Evolutionary conservation across 2,113 vertebrate species (phyloP), one percentile per base, ranked within the genome.

Genomic region (Falco punctatus): DNA sequence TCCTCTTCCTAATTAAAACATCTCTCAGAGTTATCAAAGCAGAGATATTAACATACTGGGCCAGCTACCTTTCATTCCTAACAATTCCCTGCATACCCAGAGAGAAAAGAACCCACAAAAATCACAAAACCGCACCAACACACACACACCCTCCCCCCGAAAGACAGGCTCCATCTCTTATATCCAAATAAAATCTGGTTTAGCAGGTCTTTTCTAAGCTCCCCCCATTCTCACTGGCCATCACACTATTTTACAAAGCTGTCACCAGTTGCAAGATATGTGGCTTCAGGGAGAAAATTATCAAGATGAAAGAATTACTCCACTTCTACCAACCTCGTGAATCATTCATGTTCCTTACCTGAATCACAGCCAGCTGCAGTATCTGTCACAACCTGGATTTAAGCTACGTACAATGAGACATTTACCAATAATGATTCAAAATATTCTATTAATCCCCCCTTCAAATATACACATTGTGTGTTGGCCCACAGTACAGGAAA

Each of bases 251-350:
- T 94, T 89, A 88, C 89, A 97, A 94, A 97, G 86, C 92, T 96
- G 81, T 57, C 86, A 92, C 79, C 61, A 30, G 30, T 61, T 46
- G 81, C 10, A 3, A 90, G 75, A 75, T 80, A 88, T 86, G 91
- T 94, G 4, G 58, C 95, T 96, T 95, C 67, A 81, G 84, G 94
- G 84, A 92, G 81, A 90, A 96, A 96, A 86, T 75, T 84, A 96
- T 95, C 79, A 85, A 94, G 95, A 94, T 94, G 89, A 96, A 95
- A 94, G 84, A 96, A 93, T 96, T 84, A 94, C 88, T 95, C 86
- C 54, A 65, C 91, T 96, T 96, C 94, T 71, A 81, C 62, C 75
- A 92, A 75, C 72, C 93, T 96, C 44, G 65, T 94, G 90, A 97
- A 96, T 96, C 96, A 96, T 96, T 96, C 79, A 86, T 93, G 62